Percentiles rank a stretch among this genome's conserved stretches.
phyloP scores from a whole-genome alignment of 2,797 vertebrate genomes.

The Tarsius wallacei region DNA sequence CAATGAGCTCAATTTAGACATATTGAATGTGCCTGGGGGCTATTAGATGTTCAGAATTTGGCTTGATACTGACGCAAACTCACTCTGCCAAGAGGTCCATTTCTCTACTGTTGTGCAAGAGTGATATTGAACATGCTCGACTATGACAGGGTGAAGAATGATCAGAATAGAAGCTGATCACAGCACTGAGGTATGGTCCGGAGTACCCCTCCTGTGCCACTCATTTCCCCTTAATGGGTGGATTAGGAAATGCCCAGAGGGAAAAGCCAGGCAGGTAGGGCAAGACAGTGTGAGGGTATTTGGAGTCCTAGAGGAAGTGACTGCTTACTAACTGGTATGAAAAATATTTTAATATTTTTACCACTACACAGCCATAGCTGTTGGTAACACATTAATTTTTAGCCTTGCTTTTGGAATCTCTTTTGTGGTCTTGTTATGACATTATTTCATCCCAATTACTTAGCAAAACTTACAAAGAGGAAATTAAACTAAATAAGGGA shows the following conservation, averaged over 20 bases:
- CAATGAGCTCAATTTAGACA: background rate
- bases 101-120: background rate
- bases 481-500: constrained; percentile 39
- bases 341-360: constrained; percentile 57
- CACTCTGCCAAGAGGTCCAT: background rate
- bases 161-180: background rate
- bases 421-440: constrained; percentile 41
- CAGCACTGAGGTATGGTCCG: background rate
- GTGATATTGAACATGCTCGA: background rate
- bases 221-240: background rate
- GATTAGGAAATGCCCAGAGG: background rate
- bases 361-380: background rate
- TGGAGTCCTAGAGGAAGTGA: background rate
- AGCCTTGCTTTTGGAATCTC: background rate
- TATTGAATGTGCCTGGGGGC: background rate
- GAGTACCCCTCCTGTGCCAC: background rate
- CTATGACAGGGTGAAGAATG: background rate
- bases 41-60: background rate
- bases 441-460: constrained; percentile 58
- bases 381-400: constrained; percentile 7
- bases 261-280: background rate
- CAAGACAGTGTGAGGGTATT: background rate
- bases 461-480: constrained; percentile 55
- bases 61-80: background rate
- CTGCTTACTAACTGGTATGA: background rate